Evolutionary conservation across 2,888 invertebrate genomes (phyloP).

Genomic region (Lasioglossum malachurum): DNA sequence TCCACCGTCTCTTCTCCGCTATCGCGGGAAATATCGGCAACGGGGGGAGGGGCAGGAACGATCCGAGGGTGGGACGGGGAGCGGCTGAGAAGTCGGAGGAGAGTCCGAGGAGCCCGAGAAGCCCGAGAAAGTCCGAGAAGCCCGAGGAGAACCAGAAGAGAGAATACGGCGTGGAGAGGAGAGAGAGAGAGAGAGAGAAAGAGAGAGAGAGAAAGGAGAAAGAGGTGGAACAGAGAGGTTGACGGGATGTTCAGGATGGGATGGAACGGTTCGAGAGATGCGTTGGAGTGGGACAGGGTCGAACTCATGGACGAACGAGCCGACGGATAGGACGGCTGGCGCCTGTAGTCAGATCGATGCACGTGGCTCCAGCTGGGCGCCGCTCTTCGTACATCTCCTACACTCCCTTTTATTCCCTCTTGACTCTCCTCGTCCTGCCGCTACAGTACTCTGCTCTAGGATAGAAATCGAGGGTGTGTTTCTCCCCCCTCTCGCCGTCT

Average conservation of each 20-base stretch:
- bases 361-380: constrained; percentile 85
- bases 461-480: constrained; percentile 66
- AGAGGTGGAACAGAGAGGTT: constrained; percentile 39
- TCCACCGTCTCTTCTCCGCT: constrained; percentile 24
- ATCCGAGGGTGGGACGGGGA: background rate
- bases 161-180: background rate
- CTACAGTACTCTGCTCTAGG: constrained; percentile 60
- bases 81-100: background rate
- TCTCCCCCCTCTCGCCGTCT: constrained; percentile 46
- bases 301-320: constrained; percentile 84
- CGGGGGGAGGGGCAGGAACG: background rate
- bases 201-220: background rate
- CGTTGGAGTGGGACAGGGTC: constrained; percentile 81
- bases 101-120: background rate
- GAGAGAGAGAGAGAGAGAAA: background rate
- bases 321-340: constrained; percentile 85
- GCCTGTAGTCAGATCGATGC: constrained; percentile 85
- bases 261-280: constrained; percentile 73
- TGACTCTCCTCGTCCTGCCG: constrained; percentile 74
- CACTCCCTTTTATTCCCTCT: constrained; percentile 80
- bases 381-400: constrained; percentile 84
- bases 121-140: background rate
- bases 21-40: constrained; percentile 34
- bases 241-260: constrained; percentile 66
- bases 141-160: background rate